These are phyloP conservation scores for Polypedilum pembai DNA, from an alignment of 1,140 invertebrate species.

Conservation along the genomic window DNA sequence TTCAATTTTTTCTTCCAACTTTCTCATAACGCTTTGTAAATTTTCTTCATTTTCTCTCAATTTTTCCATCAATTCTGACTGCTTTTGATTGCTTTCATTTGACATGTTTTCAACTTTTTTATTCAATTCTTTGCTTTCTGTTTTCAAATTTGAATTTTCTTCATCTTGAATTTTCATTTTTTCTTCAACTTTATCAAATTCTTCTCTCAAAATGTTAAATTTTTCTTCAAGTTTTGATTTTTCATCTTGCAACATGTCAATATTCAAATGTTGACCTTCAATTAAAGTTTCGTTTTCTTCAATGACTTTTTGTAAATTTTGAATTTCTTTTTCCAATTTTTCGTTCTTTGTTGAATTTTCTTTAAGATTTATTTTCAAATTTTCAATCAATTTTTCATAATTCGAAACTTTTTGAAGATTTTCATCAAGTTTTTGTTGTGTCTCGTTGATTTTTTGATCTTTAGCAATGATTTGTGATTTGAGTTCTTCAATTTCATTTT, in stretches of 20 bases:
- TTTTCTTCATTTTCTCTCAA: not conserved
- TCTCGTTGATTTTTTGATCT: not conserved
- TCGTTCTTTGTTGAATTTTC: not conserved
- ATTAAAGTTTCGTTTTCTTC: not conserved
- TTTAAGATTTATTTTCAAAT: not conserved
- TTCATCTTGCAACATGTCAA: not conserved
- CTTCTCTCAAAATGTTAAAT: not conserved
- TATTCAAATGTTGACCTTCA: not conserved
- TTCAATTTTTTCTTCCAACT: not conserved
- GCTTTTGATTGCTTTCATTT: not conserved
- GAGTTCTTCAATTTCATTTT: not conserved
- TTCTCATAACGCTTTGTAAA: not conserved
- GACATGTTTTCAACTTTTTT: not conserved
- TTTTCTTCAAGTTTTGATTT: not conserved
- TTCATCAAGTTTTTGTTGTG: not conserved
- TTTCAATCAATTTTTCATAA: not conserved
- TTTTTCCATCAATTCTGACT: not conserved
- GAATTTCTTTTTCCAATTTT: not conserved
- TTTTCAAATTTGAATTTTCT: not conserved
- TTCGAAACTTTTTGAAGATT: not conserved
- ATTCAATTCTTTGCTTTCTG: not conserved
- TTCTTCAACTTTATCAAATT: not conserved
- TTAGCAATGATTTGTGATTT: not conserved
- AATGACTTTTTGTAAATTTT: not conserved
- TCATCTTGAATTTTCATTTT: not conserved